A percentile compares a stretch with the other conserved stretches of the same genome.
phyloP scores from a whole-genome alignment of 2,888 invertebrate genomes.

The Nasonovia ribisnigri region DNA sequence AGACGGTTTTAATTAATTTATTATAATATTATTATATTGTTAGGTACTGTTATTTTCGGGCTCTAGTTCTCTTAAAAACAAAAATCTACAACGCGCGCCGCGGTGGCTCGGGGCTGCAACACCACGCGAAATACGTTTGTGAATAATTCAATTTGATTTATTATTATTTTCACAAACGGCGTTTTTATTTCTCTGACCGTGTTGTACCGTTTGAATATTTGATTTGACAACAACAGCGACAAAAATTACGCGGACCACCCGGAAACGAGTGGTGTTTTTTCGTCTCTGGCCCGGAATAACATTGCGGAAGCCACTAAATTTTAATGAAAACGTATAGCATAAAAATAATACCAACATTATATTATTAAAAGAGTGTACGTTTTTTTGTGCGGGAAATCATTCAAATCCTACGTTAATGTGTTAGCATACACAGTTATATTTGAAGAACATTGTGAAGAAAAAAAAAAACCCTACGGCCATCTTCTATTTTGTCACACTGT shows the following conservation, averaged over 20 bases:
- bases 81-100: neutral
- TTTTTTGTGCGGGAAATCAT: neutral
- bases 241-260: conserved; percentile 9
- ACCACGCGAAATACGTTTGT: conserved; percentile 19
- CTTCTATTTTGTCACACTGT: neutral
- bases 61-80: neutral
- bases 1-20: neutral
- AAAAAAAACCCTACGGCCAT: neutral
- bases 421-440: neutral
- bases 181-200: neutral
- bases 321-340: conserved; percentile 27
- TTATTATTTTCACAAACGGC: conserved; percentile 13
- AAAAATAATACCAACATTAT: neutral
- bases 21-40: neutral
- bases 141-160: conserved; percentile 55
- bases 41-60: neutral
- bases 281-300: neutral
- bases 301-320: neutral
- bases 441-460: neutral
- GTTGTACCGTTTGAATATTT: conserved; percentile 37
- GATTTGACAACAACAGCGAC: conserved; percentile 11
- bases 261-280: conserved; percentile 10
- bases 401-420: neutral
- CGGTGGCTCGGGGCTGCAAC: neutral
- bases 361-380: neutral